Evolutionary conservation across 2,888 invertebrate species (phyloP), one percentile per base, ranked within the genome.

Genomic region (Augochlorella aurata): DNA sequence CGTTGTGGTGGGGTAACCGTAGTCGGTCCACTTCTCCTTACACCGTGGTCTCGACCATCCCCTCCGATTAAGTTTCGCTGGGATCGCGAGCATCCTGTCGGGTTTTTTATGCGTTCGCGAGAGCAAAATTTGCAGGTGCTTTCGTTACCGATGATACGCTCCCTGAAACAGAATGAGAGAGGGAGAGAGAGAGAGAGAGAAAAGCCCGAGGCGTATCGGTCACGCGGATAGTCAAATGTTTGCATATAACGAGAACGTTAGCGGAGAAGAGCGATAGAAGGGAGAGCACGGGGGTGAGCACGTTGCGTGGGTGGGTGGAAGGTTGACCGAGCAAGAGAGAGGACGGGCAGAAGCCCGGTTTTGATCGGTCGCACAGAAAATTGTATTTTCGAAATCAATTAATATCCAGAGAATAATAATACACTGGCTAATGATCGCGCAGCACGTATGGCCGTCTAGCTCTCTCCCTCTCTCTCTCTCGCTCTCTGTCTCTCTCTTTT

Each of bases 311-410:
- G 70, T n/a, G 71, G 18, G 29, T 12, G 18, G 61, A 49, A 50
- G 71, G 70, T 70, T 63, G 67, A 44, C 1, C 65, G 65, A 65
- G 44, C 12, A 44, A 65, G 44, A 65, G 49, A 52, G 77, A 72
- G 21, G 45, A 8, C 7, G 74, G 65, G 77, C 45, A 68, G 76
- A 63, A 44, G 67, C 77, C 74, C 77, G 81, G 91, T 91, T 93
- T 93, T 93, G 93, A 93, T 93, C 93, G 90, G 86, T 92, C 91
- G 88, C 85, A 91, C 91, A 91, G 93, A 93, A 93, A 93, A 93
- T 93, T 93, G 90, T 91, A 90, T 92, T 93, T 92, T 91, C 90
- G 87, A 91, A 91, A 92, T 92, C 91, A 93, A 93, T 93, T 93
- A 92, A 91, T 92, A 92, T 92, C 90, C 90, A 90, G 85, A 89